Base-by-base conservation (phyloP, 1,140 invertebrate genomes). In the Oryctes rhinoceros region DNA sequence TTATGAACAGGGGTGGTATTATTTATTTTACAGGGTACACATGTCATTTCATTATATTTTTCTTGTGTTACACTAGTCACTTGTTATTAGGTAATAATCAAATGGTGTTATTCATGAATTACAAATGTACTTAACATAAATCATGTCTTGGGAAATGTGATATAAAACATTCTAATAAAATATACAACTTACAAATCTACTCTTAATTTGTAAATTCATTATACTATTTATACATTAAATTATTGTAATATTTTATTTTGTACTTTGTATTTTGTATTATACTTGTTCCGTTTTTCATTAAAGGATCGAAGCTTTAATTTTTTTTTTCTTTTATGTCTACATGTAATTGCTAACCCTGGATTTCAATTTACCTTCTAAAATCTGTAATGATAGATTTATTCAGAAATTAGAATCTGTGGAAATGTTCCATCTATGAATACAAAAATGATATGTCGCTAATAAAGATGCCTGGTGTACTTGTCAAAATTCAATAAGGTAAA, bases 201-300 rank as follows among this genome's bases (percentile, higher is more conserved):
- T 67, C 65, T 67, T 67, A 67, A 67, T 67, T 67, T 67, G 65
- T 67, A 67, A 15, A 67, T 24, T 20, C 20, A 67, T 67, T 67
- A 67, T 67, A 67, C 65, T 67, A 67, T 67, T 67, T 67, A 67
- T 67, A 67, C 20, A 67, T 67, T 67, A 67, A 67, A 67, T 67
- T 67, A 67, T 67, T 67, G 65, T 67, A 67, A 24, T 67, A 67
- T 62, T 62, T n/a, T 62, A 44, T 62, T 62, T 62, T 18, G 65
- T 67, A 67, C 65, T 67, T 67, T 67, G 53, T 62, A 67, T 67
- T 53, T 53, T 53, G 49, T 53, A 53, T 53, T 53, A 53, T 53
- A 53, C 13, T 30, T 67, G 65, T 67, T 67, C 65, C 18, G 7
- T 24, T 20, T 67, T 67, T 67, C 65, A 67, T 67, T 67, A 67